These are phyloP conservation scores for Neodiprion lecontei DNA, from an alignment of 1,140 invertebrate species.

Conservation along the genomic window DNA sequence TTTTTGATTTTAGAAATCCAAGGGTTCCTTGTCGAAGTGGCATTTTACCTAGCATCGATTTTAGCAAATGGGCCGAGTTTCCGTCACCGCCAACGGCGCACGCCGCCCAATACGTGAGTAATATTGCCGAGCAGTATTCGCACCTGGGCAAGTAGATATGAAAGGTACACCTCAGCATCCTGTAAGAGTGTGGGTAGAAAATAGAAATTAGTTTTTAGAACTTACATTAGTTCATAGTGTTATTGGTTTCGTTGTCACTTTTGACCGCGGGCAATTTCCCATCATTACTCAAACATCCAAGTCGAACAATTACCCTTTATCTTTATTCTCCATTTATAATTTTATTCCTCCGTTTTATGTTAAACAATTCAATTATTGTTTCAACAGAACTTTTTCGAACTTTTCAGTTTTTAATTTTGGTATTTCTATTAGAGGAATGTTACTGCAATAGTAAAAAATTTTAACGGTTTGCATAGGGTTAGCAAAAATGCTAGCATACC, in stretches of 20 bases:
- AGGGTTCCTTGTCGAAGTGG: conserved; percentile 88
- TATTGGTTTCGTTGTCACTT: conserved; percentile 4
- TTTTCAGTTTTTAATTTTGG: too few relatives aligned
- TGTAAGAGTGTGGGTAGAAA: conserved; percentile 7
- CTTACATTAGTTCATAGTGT: conserved; percentile 8
- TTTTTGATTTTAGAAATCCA: conserved; percentile 76
- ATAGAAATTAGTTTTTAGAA: conserved; percentile 3
- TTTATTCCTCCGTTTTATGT: too few relatives aligned
- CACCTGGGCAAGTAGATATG: conserved; percentile 66
- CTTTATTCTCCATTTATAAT: too few relatives aligned
- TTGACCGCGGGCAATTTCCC: conserved; percentile 1
- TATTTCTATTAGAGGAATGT: too few relatives aligned
- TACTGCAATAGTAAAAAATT: too few relatives aligned
- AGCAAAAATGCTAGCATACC: too few relatives aligned
- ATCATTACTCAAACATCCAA: neutral
- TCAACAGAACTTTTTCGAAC: too few relatives aligned
- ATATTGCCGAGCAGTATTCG: conserved; percentile 64
- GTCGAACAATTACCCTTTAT: too few relatives aligned
- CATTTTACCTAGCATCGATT: conserved; percentile 83
- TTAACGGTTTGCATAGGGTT: too few relatives aligned
- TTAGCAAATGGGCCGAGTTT: conserved; percentile 87
- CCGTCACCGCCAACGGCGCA: conserved; percentile 48
- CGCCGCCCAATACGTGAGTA: conserved; percentile 71
- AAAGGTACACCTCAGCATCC: neutral
- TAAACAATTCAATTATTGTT: too few relatives aligned